Percentiles rank a stretch among this genome's conserved stretches.
phyloP scores from a whole-genome alignment of 2,113 vertebrate genomes.

The Prunella himalayana region DNA sequence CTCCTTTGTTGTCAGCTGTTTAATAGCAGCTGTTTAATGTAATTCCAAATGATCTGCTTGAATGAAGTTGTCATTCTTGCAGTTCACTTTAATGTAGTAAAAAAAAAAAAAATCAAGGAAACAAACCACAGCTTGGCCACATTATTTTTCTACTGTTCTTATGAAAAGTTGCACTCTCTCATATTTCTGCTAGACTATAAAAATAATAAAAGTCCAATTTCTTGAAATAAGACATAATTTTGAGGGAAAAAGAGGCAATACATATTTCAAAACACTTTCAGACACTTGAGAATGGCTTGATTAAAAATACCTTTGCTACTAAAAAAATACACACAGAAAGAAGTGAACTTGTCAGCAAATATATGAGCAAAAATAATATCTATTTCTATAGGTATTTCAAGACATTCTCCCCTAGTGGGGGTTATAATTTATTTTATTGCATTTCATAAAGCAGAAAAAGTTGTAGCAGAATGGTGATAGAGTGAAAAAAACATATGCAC shows the following conservation, averaged over 20 bases:
- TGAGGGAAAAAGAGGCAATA: background rate
- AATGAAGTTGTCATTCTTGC: constrained; percentile 75
- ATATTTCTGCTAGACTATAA: background rate
- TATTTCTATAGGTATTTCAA: background rate
- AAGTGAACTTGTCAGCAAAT: background rate
- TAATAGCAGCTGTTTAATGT: constrained; percentile 76
- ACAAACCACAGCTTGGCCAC: background rate
- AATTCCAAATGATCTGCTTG: constrained; percentile 76
- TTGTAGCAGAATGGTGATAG: background rate
- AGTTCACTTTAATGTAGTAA: constrained; percentile 67
- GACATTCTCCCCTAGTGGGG: background rate
- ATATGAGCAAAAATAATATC: background rate
- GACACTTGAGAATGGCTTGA: background rate
- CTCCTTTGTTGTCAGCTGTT: constrained; percentile 72
- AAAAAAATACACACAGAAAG: background rate
- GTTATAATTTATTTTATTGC: background rate
- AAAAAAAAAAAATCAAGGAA: background rate
- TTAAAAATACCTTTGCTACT: background rate
- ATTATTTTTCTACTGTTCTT: constrained; percentile 29
- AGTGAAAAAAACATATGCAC: background rate
- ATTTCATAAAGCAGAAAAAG: background rate
- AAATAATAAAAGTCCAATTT: background rate
- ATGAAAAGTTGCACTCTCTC: background rate
- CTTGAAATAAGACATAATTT: background rate
- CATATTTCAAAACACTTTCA: background rate